Evolutionary conservation across 2,113 vertebrate genomes (phyloP), one percentile per base, ranked within the genome.

Genomic region (Onychostruthus taczanowskii): DNA sequence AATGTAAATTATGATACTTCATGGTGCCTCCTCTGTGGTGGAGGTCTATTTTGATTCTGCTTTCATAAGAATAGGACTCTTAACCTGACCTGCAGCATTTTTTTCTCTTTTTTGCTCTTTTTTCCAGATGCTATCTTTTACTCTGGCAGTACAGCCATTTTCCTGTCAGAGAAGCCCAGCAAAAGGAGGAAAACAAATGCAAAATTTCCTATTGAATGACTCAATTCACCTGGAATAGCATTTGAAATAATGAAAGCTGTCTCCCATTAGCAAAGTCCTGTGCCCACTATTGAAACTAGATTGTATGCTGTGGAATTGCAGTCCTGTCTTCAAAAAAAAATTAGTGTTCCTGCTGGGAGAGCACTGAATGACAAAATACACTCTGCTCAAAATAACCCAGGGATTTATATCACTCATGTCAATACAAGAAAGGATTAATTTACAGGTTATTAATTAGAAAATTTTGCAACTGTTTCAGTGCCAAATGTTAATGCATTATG

Each of bases 161-260:
- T 59, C 35, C 43, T 81, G 83, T 44, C 77, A 93, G n/a, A 89
- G 59, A 74, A 89, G 35, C 30, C 47, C 23, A 81, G 43, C 13
- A 81, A 92, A 89, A 90, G 26, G 49, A 86, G 33, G 63, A 67
- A 92, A 96, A 78, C 27, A 81, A 84, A 75, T 63, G 44, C 33
- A 75, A 84, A 87, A 82, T 93, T 93, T 94, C 89, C 73, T 81
- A 41, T 28, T 70, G 44, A 89, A 61, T 44, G 44, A 59, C 81
- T 84, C 39, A 56, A 41, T 86, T 93, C 86, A 86, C 86, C 80
- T 90, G 89, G 61, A 95, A 91, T 56, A 91, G 52, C n/a, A 61
- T 63, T 78, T 81, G 68, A 78, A 90, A 72, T 66, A 47, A 63
- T 2, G 6, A 84, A 63, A 84, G 33, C 43, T 70, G 44, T 47